phyloP scores from a whole-genome alignment of 2,888 invertebrate species.

The Limnephilus rhombicus region DNA sequence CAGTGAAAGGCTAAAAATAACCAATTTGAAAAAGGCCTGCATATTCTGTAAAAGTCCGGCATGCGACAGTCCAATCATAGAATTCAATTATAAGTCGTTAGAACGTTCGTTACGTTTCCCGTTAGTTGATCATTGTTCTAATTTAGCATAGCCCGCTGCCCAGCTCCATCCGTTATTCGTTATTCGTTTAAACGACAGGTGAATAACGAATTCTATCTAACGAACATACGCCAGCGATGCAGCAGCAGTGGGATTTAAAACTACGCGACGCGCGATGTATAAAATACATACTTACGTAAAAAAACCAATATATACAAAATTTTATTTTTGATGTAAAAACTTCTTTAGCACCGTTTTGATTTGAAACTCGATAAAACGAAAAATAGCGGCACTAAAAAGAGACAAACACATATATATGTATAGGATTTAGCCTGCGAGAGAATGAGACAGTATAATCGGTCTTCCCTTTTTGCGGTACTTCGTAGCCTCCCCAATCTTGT shows the following conservation, averaged over 20 bases:
- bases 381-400: too few relatives aligned
- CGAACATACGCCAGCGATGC: neutral
- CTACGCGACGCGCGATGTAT: neutral
- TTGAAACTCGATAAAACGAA: too few relatives aligned
- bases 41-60: neutral
- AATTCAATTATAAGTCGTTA: slow-evolving; percentile 1
- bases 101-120: neutral
- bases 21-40: neutral
- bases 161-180: neutral
- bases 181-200: neutral
- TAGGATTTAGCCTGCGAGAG: too few relatives aligned
- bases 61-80: neutral
- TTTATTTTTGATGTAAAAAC: too few relatives aligned
- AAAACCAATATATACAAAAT: too few relatives aligned
- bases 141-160: neutral
- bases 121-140: neutral
- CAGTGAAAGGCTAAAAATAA: neutral
- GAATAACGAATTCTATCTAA: neutral
- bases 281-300: too few relatives aligned
- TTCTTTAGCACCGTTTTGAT: too few relatives aligned
- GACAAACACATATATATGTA: too few relatives aligned
- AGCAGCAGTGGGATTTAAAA: neutral
- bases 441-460: too few relatives aligned
- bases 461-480: too few relatives aligned
- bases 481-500: too few relatives aligned